These are phyloP conservation scores for Calonectris borealis DNA, from an alignment of 2,113 vertebrate genomes.

Conservation along the genomic window DNA sequence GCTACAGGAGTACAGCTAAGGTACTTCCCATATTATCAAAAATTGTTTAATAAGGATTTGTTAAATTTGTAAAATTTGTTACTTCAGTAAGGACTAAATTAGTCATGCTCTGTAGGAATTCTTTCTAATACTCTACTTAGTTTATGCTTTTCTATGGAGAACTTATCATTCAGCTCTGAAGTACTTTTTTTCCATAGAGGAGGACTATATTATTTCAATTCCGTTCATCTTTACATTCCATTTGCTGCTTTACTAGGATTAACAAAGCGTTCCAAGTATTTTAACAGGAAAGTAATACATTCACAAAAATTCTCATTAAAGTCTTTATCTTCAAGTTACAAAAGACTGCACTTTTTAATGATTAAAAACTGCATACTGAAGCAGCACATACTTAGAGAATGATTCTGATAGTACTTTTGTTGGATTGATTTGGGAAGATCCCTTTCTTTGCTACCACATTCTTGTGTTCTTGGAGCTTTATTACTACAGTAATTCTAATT, in stretches of 20 bases:
- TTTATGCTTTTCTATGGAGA: neutral
- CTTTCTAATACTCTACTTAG: neutral
- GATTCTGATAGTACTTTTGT: neutral
- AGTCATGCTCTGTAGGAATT: neutral
- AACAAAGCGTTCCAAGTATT: slow-evolving; percentile 5
- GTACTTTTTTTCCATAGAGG: neutral
- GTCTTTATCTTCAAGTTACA: slow-evolving; percentile 33
- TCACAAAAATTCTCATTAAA: slow-evolving; percentile 37
- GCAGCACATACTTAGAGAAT: neutral
- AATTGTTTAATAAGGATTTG: neutral
- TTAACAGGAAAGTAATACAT: slow-evolving; percentile 44
- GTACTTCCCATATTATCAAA: neutral
- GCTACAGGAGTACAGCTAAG: neutral
- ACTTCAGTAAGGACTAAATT: neutral
- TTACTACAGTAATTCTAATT: neutral
- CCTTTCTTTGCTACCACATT: neutral
- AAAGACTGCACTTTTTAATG: slow-evolving; percentile 15
- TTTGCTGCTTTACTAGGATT: slow-evolving; percentile 40
- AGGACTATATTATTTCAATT: neutral
- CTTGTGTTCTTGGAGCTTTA: neutral
- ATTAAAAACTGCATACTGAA: slow-evolving; percentile 1
- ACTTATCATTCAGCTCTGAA: neutral
- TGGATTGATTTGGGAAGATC: neutral
- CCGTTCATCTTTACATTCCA: slow-evolving; percentile 4
- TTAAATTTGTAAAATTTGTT: neutral